A percentile compares a stretch with the other conserved stretches of the same genome.
Evolutionary conservation across 2,888 invertebrate genomes (phyloP).

Genomic region (Tenodera sinensis): DNA sequence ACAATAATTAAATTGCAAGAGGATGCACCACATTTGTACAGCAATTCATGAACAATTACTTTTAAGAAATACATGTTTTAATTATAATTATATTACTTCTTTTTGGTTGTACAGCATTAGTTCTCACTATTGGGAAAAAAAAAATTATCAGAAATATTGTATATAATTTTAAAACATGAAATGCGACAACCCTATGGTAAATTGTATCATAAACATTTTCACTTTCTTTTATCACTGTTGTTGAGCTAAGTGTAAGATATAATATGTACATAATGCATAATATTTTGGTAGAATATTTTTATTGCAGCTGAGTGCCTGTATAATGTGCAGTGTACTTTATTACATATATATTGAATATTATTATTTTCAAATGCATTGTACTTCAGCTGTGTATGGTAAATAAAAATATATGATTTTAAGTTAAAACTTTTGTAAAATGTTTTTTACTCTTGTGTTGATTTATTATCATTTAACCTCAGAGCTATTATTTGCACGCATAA

Average conservation of each 20-base stretch:
- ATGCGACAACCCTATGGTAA: too few relatives aligned
- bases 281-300: slow-evolving; percentile 9
- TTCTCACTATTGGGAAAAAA: neutral
- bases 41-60: neutral
- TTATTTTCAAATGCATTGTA: neutral
- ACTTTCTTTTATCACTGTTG: neutral
- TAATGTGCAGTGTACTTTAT: neutral
- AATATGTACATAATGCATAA: neutral
- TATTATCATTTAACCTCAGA: neutral
- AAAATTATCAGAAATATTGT: too few relatives aligned
- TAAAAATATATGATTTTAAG: neutral
- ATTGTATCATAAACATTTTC: neutral
- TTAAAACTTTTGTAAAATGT: neutral
- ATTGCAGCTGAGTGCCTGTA: slow-evolving; percentile 6
- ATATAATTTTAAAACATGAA: too few relatives aligned
- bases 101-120: neutral
- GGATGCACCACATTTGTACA: neutral
- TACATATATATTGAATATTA: neutral
- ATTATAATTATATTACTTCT: neutral
- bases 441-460: neutral
- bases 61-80: neutral
- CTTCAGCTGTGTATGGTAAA: neutral
- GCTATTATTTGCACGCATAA: neutral
- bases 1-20: neutral
- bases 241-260: neutral